Evolutionary conservation across 2,797 vertebrate species (phyloP), one percentile per base, ranked within the genome.

Genomic region (Limnodromus scolopaceus): DNA sequence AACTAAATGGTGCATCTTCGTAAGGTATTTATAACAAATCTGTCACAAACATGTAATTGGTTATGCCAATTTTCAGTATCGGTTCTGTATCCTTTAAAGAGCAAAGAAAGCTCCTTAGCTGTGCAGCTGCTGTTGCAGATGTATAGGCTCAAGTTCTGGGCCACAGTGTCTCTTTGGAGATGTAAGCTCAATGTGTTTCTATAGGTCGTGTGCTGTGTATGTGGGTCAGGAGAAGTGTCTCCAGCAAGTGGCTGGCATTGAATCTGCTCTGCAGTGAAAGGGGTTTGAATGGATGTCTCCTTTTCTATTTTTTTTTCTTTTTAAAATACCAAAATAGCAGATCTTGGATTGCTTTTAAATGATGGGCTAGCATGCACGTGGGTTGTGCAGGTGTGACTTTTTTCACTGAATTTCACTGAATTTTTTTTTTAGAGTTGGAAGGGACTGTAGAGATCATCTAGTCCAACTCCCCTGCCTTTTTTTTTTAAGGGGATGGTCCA

Each of bases 201-300:
- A 25, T 89, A 53, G 68, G 38, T 64, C 0, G 1, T 1, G 2
- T 34, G 41, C 41, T 86, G 53, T 11, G 1, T 36, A 6, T 0
- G 1, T 10, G 39, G 13, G 17, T 27, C 36, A 18, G 66, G 6
- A 30, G 61, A 61, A 60, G 14, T 8, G 4, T 41, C 61, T 87
- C 32, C 9, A 36, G 49, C 48, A 32, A 61, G 25, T 0, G 1
- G 6, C 64, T 72, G 60, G n/a, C 13, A 11, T 24, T 32, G n/a
- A 61, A 39, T 41, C 51, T 55, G 65, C 61, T 84, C 38, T 53
- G 65, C 46, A 7, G 17, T 8, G 5, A 41, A 25, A 13, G 10
- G 9, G 3, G 10, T 54, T 77, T 61, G 84, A 79, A 53, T 38
- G 13, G 12, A 22, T 11, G 2, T 64, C 14, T 70, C 9, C 4